These are phyloP conservation scores for Caenorhabditis panamensis DNA, from an alignment of 2,888 invertebrate genomes.

Conservation along the genomic window DNA sequence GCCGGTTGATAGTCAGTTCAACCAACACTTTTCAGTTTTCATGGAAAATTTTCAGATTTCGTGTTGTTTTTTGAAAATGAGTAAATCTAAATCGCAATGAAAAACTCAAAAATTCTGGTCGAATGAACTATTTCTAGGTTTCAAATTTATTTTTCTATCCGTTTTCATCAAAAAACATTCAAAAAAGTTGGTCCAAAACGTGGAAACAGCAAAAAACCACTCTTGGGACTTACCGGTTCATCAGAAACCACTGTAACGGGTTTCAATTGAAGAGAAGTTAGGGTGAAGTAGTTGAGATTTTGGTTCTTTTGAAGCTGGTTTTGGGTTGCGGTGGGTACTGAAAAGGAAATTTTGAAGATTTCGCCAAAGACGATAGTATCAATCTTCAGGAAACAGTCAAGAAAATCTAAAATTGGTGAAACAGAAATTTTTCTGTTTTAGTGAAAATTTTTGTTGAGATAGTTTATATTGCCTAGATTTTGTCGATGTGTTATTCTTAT, in stretches of 20 bases:
- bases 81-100: too few relatives aligned
- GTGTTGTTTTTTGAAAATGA: too few relatives aligned
- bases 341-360: neutral
- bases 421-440: neutral
- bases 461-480: too few relatives aligned
- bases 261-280: constrained; percentile 17
- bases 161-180: too few relatives aligned
- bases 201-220: neutral
- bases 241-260: constrained; percentile 9
- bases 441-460: too few relatives aligned
- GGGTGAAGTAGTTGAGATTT: constrained; percentile 16
- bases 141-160: too few relatives aligned
- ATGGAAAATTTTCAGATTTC: too few relatives aligned
- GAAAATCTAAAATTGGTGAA: neutral
- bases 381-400: neutral
- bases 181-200: neutral
- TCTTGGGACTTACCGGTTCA: constrained; percentile 18
- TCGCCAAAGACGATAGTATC: neutral
- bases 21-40: too few relatives aligned
- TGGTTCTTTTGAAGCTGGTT: constrained; percentile 22
- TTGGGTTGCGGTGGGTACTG: constrained; percentile 15
- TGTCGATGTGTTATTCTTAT: too few relatives aligned
- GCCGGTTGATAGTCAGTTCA: too few relatives aligned
- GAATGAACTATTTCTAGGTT: too few relatives aligned
- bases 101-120: too few relatives aligned